These are phyloP conservation scores for Meloidogyne floridensis DNA, from an alignment of 1,140 invertebrate genomes.

Conservation along the genomic window DNA sequence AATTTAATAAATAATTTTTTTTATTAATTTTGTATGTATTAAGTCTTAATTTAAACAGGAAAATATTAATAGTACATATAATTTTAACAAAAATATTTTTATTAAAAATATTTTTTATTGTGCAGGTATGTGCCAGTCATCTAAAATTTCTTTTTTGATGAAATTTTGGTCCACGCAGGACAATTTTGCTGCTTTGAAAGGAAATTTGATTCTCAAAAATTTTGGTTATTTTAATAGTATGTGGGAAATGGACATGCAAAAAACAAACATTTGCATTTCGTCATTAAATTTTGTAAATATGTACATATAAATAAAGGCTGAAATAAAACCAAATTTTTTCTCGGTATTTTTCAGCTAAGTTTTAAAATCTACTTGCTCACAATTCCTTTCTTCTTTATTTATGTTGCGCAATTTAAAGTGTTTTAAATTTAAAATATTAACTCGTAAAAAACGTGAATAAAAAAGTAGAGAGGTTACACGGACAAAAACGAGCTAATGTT, in stretches of 20 bases:
- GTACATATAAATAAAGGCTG: not conserved
- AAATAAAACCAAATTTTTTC: not conserved
- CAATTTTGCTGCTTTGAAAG: not conserved
- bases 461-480: not conserved
- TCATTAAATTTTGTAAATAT: not conserved
- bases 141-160: not conserved
- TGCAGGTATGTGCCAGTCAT: not conserved
- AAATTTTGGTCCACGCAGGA: not conserved
- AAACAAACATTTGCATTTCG: not conserved
- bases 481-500: not conserved
- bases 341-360: not conserved
- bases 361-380: constrained; percentile 2
- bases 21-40: not conserved
- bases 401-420: not conserved
- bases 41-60: no score
- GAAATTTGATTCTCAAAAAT: constrained; percentile 3
- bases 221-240: not conserved
- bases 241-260: not conserved
- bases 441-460: not conserved
- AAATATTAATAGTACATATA: no score
- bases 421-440: not conserved
- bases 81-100: no score
- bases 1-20: no score
- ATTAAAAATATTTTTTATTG: no score
- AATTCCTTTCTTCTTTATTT: not conserved